phyloP scores from a whole-genome alignment of 2,888 invertebrate species.

The Aleiodes testaceus region DNA sequence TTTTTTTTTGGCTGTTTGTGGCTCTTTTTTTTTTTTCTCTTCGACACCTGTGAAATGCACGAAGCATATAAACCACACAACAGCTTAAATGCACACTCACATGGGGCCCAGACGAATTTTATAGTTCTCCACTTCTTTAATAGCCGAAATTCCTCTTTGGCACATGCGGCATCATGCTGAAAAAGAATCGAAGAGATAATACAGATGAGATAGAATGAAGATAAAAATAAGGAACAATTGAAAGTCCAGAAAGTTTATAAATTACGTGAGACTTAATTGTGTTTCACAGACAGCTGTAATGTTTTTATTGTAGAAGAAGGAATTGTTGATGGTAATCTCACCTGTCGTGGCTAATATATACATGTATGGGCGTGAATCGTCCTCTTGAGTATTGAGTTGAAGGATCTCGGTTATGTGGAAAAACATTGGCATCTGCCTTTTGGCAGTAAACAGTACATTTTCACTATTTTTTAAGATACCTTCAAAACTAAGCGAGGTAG shows the following conservation, averaged over 20 bases:
- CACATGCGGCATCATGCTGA: conserved; percentile 43
- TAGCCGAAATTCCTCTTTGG: conserved; percentile 69
- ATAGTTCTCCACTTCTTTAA: conserved; percentile 69
- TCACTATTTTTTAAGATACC: conserved; percentile 43
- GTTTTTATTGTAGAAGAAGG: conserved; percentile 30
- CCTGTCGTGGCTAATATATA: conserved; percentile 31
- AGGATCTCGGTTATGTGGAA: conserved; percentile 26
- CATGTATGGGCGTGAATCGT: conserved; percentile 21
- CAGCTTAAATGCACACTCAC: conserved; percentile 59
- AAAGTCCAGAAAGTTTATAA: conserved; percentile 31
- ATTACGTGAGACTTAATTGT: conserved; percentile 33
- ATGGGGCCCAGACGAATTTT: conserved; percentile 71
- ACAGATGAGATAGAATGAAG: not conserved
- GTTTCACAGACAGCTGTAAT: conserved; percentile 26
- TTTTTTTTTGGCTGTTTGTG: no score
- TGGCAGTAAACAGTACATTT: conserved; percentile 52
- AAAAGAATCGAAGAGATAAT: conserved; percentile 5
- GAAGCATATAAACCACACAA: conserved; percentile 65
- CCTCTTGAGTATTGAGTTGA: conserved; percentile 35
- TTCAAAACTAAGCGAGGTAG: no score
- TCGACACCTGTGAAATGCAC: conserved; percentile 55
- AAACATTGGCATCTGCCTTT: conserved; percentile 30
- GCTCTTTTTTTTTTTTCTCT: not conserved
- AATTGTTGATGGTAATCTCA: conserved; percentile 26
- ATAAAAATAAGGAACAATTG: conserved; percentile 18